phyloP scores from a whole-genome alignment of 2,797 vertebrate genomes.

The Enteromius fasciolatus region DNA sequence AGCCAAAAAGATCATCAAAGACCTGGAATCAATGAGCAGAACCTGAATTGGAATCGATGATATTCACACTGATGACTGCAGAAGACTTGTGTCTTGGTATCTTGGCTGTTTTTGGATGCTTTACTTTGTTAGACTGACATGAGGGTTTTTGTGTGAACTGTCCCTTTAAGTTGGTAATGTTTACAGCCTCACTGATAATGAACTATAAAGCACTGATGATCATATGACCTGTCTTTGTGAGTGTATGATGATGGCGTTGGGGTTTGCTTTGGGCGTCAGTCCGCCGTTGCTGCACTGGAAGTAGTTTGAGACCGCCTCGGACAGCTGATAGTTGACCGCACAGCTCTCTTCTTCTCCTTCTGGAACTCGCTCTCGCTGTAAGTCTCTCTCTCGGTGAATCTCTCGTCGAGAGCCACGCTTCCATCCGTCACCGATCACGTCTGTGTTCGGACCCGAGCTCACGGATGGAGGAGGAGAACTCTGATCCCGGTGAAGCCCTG shows the following conservation, averaged over 20 bases:
- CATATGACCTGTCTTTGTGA: slow-evolving; percentile 70
- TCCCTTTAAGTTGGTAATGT: not conserved
- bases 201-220: not conserved
- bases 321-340: slow-evolving; percentile 71
- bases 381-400: slow-evolving; percentile 42
- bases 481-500: slow-evolving; percentile 46
- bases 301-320: slow-evolving; percentile 83
- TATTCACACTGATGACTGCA: no score
- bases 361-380: slow-evolving; percentile 54
- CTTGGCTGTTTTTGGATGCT: not conserved
- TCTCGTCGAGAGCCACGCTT: slow-evolving; percentile 19
- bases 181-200: not conserved
- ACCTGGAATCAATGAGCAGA: no score
- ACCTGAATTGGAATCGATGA: no score
- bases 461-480: slow-evolving; percentile 50
- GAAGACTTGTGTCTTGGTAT: no score
- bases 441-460: slow-evolving; percentile 46
- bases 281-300: slow-evolving; percentile 87
- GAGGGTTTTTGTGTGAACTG: not conserved
- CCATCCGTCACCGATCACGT: not conserved
- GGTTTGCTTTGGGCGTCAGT: slow-evolving; percentile 81
- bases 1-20: no score
- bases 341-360: slow-evolving; percentile 61
- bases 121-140: not conserved
- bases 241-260: slow-evolving; percentile 86